Evolutionary conservation across 2,113 vertebrate species (phyloP), one percentile per base, ranked within the genome.

Genomic region (Brachypodius melanocephalos): DNA sequence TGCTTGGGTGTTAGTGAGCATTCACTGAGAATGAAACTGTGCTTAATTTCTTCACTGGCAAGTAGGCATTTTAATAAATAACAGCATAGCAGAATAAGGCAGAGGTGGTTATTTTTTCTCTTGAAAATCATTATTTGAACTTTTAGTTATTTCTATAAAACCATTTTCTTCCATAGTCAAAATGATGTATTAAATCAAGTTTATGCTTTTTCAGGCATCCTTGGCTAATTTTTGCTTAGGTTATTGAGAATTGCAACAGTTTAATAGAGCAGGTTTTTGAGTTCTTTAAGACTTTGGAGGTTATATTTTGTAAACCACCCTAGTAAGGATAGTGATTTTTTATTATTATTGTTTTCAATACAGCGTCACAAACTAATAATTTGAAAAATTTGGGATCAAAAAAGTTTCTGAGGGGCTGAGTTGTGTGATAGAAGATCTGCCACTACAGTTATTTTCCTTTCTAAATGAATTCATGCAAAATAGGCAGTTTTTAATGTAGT

Each of bases 161-260:
- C 1, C 2, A 4, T 1, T 5, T 49, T 62, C 52, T 85, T 43
- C 28, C 3, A 0, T 32, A 25, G 10, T 59, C 26, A 59, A 28
- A 73, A 74, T 71, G 6, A 24, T 42, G 1, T 2, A 20, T 55
- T 28, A 20, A 63, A 45, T 68, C 5, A 6, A 73, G 14, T 65
- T 66, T 77, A 19, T 83, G 21, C 22, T 46, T 78, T 21, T 34
- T 51, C 31, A 48, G 17, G 14, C 32, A 49, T 55, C 26, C 21
- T 38, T 81, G 1, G 4, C 9, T 80, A 16, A 24, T 77, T 88
- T 72, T 82, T 82, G 14, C 29, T 42, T 55, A 42, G 26, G 11
- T 32, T 68, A 22, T 19, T 46, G 17, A 74, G 14, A 88, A 40
- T 12, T 13, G 6, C n/a, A 36, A 2, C 38, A 13, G 6, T 59